Conservation (phyloP, 2,888 invertebrate genomes). For the Drosophila trichaetosa region DNA sequence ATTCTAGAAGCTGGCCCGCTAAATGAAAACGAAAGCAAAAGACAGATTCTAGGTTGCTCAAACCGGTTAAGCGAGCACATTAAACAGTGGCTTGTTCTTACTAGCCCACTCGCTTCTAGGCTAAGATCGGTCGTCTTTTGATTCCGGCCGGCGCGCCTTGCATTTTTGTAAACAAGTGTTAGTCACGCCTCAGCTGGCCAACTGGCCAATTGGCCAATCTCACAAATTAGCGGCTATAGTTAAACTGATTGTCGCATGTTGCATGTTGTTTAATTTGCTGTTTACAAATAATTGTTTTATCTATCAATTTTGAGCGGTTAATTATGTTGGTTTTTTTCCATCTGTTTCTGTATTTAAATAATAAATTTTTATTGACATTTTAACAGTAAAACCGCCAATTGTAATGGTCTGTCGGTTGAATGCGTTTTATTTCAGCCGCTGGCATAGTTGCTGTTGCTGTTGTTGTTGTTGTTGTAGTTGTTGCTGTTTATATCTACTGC, state of each 20-base stretch:
- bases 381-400: constrained; percentile 77
- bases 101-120: constrained; percentile 56
- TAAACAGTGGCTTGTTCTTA: constrained; percentile 29
- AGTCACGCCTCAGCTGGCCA: constrained; percentile 18
- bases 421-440: constrained; percentile 54
- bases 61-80: constrained; percentile 65
- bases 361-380: constrained; percentile 80
- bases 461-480: constrained; percentile 37
- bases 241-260: constrained; percentile 64
- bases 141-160: constrained; percentile 54
- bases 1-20: constrained; percentile 42
- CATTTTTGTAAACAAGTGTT: constrained; percentile 8
- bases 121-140: constrained; percentile 30
- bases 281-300: constrained; percentile 72
- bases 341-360: constrained; percentile 63
- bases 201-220: constrained; percentile 44
- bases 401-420: constrained; percentile 70
- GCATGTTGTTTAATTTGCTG: constrained; percentile 69
- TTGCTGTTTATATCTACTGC: constrained; percentile 55
- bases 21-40: constrained; percentile 62
- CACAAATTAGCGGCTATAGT: constrained; percentile 54
- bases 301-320: constrained; percentile 68
- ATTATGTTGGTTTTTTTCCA: constrained; percentile 53
- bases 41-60: constrained; percentile 49
- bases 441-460: constrained; percentile 8